Conservation (phyloP, 2,888 invertebrate species). For the Protonemura montana region DNA sequence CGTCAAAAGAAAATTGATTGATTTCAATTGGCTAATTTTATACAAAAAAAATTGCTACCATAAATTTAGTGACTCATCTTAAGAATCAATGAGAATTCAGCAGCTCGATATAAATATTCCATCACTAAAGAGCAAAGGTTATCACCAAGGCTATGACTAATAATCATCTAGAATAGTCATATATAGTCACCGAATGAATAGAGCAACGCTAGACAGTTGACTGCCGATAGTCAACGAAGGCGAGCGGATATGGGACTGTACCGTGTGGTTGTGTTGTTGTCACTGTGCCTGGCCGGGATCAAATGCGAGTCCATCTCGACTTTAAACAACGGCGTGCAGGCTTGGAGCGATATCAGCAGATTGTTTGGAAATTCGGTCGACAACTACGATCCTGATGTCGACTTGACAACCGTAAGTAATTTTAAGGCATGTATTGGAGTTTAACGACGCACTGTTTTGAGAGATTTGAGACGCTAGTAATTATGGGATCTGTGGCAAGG, state of each 20-base stretch:
- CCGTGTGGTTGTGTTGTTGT: neutral
- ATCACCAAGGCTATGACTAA: neutral
- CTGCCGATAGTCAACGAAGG: neutral
- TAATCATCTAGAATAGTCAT: too few species aligned
- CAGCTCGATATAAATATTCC: neutral
- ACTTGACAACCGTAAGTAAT: conserved; percentile 54
- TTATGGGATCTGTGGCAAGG: too few species aligned
- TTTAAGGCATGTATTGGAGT: too few species aligned
- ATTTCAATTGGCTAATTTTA: too few species aligned
- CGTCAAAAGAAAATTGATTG: too few species aligned
- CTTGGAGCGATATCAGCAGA: neutral
- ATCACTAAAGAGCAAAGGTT: neutral
- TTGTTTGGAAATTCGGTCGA: neutral
- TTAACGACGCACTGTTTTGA: too few species aligned
- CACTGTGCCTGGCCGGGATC: neutral
- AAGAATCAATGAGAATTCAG: neutral
- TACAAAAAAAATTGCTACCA: too few species aligned
- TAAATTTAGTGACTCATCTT: neutral
- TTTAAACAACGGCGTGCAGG: neutral
- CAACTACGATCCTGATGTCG: conserved; percentile 53
- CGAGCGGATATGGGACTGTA: neutral
- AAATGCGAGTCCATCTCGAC: neutral
- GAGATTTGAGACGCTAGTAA: too few species aligned
- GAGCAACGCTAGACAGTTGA: neutral
- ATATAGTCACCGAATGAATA: too few species aligned